Base-by-base conservation (phyloP, 2,888 invertebrate genomes). In the Polydrusus tereticollis region DNA sequence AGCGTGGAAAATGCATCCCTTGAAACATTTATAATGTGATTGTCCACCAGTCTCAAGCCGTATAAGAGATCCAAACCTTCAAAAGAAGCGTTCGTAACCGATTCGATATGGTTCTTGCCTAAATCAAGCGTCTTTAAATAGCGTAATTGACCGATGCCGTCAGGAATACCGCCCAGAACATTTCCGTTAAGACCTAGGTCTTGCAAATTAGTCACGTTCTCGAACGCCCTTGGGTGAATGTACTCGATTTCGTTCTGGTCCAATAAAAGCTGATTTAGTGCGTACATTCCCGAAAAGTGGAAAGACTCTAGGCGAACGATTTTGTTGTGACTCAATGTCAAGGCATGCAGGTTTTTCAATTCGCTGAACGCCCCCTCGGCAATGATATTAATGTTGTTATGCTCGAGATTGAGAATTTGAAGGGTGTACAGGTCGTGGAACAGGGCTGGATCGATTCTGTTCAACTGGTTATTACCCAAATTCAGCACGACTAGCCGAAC, bases 111-210 rank as follows among this genome's bases (percentile, higher is more conserved):
- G 86, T 96, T 96, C 86, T 94, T 93, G 57, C 94, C 94, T 78
- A 96, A 88, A 86, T 95, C 94, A 72, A 96, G 87, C 26, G 92
- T 92, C 82, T 92, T 92, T 79, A 96, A 86, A 80, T 91, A 90
- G 77, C 89, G 86, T 75, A 94, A 87, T 77, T 90, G 90, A 78
- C 90, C 90, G 74, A 93, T 88, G 45, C 93, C 93, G 80, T 88
- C 88, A 72, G 94, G 93, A 69, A 92, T 88, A 77, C 90, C 90
- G 41, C 89, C 89, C 79, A 95, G 86, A 80, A 88, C 86, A 86
- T 95, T 95, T 72, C 91, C 91, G 80, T 91, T 92, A 75, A 94
- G 86, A 52, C 92, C 92, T 77, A 94, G 87, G 84, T 94, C 94
- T 83, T 93, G 91, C 43, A 95, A 87, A 83, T 91, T 91, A 7